Percentiles rank a stretch among this genome's conserved stretches.
Evolutionary conservation across 2,888 invertebrate genomes (phyloP).

Genomic region (Drosophila maculinotata): DNA sequence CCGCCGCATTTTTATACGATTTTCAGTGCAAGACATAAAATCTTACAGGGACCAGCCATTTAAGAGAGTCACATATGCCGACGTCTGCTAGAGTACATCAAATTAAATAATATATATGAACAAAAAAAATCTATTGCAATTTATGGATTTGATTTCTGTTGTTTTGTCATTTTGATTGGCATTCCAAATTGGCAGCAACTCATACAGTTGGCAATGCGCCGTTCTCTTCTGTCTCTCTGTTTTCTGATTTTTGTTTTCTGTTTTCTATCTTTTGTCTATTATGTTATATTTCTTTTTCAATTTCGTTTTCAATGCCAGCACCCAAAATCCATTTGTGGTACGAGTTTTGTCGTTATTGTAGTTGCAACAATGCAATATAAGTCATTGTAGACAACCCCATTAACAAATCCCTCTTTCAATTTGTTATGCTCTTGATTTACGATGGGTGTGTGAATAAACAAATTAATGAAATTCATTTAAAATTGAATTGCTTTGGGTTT

Average conservation of each 20-base stretch:
- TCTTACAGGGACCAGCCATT: not conserved
- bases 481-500: constrained; percentile 24
- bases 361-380: constrained; percentile 12
- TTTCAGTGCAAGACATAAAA: no score
- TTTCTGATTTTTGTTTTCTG: not conserved
- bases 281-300: constrained; percentile 37
- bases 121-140: constrained; percentile 56
- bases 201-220: constrained; percentile 44
- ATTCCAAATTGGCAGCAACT: constrained; percentile 68
- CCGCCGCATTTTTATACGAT: no score
- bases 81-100: constrained; percentile 32
- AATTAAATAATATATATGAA: constrained; percentile 27
- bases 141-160: constrained; percentile 72
- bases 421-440: constrained; percentile 10
- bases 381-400: constrained; percentile 27
- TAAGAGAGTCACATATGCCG: not conserved
- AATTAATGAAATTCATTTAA: constrained; percentile 58
- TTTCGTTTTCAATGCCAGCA: constrained; percentile 35
- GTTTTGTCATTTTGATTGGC: constrained; percentile 77
- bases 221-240: not conserved
- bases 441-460: constrained; percentile 19
- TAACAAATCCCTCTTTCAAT: constrained; percentile 27
- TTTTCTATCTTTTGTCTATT: constrained; percentile 1
- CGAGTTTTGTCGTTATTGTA: no score
- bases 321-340: constrained; percentile 39